Conservation (phyloP, 2,113 vertebrate species). For the Neoarius graeffei region DNA sequence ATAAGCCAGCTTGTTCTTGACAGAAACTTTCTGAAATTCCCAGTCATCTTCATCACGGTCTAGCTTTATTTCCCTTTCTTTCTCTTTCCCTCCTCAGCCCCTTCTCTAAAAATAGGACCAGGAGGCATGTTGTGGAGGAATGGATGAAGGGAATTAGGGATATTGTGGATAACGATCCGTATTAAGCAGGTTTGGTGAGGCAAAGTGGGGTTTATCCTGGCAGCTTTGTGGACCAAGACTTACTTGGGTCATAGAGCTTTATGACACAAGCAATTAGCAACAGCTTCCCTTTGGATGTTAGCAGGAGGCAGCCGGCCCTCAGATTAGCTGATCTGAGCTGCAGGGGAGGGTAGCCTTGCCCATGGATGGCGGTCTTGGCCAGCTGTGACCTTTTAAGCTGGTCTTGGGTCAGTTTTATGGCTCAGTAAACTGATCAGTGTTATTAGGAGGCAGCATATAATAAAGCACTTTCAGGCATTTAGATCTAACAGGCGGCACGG, state of each 20-base stretch:
- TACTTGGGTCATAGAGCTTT: conserved; percentile 79
- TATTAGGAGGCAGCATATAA: conserved; percentile 6
- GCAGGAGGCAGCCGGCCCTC: conserved; percentile 72
- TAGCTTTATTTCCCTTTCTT: neutral
- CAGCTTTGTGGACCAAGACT: conserved; percentile 72
- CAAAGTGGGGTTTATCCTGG: conserved; percentile 77
- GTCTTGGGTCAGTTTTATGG: conserved; percentile 43
- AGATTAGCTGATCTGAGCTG: conserved; percentile 68
- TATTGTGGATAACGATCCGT: conserved; percentile 62
- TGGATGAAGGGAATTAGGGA: conserved; percentile 38
- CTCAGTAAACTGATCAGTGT: conserved; percentile 52
- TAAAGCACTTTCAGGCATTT: conserved; percentile 13
- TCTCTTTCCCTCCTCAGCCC: neutral
- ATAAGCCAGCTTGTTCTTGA: neutral
- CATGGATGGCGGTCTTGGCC: conserved; percentile 56
- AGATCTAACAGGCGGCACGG: too few relatives aligned
- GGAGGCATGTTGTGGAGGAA: conserved; percentile 43
- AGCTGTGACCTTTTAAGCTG: conserved; percentile 62
- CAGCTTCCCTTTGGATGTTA: conserved; percentile 62
- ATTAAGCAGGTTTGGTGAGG: conserved; percentile 77
- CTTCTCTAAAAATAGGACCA: conserved; percentile 35
- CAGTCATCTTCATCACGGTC: neutral
- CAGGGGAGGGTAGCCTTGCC: conserved; percentile 52
- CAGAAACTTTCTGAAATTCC: conserved; percentile 1
- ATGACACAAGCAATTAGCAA: conserved; percentile 79